Base-by-base conservation (phyloP, 2,888 invertebrate species). In the Eupithecia insigniata region DNA sequence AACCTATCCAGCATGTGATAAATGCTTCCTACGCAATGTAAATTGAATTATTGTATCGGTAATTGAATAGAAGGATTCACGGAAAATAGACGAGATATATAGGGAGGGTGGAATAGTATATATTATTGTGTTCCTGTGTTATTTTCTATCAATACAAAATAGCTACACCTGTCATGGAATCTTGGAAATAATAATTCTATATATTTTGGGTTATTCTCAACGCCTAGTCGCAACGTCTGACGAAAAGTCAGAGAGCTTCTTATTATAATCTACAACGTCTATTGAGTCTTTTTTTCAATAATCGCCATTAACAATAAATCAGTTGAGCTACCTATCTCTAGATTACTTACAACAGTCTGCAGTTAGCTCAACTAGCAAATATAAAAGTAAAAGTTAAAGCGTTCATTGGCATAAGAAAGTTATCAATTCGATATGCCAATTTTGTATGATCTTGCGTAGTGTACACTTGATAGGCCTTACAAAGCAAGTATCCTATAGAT, bases 11-110 rank as follows among this genome's bases (percentile, higher is more conserved):
- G 68, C 69, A 67, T 71, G 76, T 83, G 87, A 87, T 87, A 89
- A 88, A 90, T 88, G 86, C 81, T 81, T 83, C 83, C 82, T 84
- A 86, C 86, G 85, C 85, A 82, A 87, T 85, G 85, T 87, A 87
- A 88, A 88, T 87, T 84, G 85, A 81, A 83, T 82, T 87, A 89
- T 87, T 87, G 84, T 83, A 86, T 85, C 77, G 80, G 81, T 82
- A 78, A 76, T 82, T 82, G 81, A 82, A 80, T 80, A 71, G 79
- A 80, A 77, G 75, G 75, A 73, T 80, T 62, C 30, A 64, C 30
- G 36, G 62, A 46, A 64, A 71, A 26, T 30, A 62, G 28, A 26
- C 16, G 36, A 34, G 43, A 62, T 51, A 12, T 62, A 46, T 64
- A 64, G 2, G 34, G 36, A 64, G 36, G 26, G 36, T 18, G 14